A percentile compares a stretch with the other conserved stretches of the same genome.
These are phyloP conservation scores for Stenchaetothrips biformis DNA, from an alignment of 2,888 invertebrate genomes.

Conservation along the genomic window DNA sequence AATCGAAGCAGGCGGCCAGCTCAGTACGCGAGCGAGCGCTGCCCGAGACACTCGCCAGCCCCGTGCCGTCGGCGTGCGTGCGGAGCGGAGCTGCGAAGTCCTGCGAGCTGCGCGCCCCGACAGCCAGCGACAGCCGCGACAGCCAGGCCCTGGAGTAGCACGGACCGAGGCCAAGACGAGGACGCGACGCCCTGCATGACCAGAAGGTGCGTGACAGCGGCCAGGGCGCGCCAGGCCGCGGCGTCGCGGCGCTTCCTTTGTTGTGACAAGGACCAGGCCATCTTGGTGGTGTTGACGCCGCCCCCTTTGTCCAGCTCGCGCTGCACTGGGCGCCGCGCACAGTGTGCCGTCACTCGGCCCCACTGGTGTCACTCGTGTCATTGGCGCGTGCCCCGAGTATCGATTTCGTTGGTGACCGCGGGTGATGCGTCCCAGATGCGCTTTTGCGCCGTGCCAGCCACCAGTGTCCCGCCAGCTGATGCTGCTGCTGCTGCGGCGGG, in stretches of 20 bases:
- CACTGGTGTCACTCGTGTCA: no score
- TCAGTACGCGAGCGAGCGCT: constrained; percentile 20
- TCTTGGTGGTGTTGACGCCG: not conserved
- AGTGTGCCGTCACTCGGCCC: not conserved
- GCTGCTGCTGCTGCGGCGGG: not conserved
- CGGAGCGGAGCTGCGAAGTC: no score
- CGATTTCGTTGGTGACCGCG: constrained; percentile 7
- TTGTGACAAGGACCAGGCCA: not conserved
- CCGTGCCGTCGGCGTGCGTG: no score
- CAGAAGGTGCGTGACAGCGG: constrained; percentile 21
- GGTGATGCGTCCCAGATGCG: not conserved
- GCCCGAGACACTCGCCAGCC: not conserved
- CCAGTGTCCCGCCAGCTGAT: not conserved
- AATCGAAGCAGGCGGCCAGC: constrained; percentile 15
- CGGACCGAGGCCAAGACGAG: no score
- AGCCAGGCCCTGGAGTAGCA: no score
- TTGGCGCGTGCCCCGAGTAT: not conserved
- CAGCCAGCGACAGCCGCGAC: no score
- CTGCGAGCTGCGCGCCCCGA: no score
- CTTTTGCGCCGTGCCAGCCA: no score
- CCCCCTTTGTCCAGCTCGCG: not conserved
- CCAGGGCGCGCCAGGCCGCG: not conserved
- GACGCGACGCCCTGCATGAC: not conserved
- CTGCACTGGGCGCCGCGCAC: not conserved
- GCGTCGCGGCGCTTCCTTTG: not conserved